These are phyloP conservation scores for Macrostomum lignano DNA, from an alignment of 1,140 invertebrate genomes.

Conservation along the genomic window DNA sequence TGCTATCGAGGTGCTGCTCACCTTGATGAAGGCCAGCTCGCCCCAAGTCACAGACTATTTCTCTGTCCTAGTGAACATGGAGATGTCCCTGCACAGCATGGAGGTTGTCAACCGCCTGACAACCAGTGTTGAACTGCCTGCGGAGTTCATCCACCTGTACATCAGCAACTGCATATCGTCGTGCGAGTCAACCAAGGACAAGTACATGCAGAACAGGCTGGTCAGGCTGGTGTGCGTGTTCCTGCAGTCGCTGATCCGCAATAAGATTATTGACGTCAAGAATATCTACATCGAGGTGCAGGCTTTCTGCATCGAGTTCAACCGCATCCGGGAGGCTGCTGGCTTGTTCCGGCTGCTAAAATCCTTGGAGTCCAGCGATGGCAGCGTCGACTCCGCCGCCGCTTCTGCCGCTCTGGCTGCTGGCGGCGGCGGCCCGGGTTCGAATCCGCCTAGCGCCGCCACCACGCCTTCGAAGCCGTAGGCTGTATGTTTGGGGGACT, in stretches of 20 bases:
- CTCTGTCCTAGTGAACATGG: slow-evolving; percentile 80
- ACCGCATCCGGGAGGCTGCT: slow-evolving; percentile 70
- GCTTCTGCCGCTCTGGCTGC: too few species aligned
- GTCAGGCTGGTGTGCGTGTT: slow-evolving; percentile 84
- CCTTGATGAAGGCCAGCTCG: slow-evolving; percentile 44
- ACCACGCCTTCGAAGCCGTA: too few species aligned
- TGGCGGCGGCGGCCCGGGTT: too few species aligned
- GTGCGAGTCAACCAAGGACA: slow-evolving; percentile 77
- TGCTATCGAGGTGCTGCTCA: slow-evolving; percentile 66
- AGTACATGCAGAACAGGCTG: slow-evolving; percentile 78
- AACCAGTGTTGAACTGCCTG: slow-evolving; percentile 45
- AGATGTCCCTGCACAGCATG: slow-evolving; percentile 92
- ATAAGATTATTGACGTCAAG: slow-evolving; percentile 88
- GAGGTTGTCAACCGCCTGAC: slow-evolving; percentile 66
- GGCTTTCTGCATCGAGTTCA: slow-evolving; percentile 89
- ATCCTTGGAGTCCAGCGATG: slow-evolving; percentile 56
- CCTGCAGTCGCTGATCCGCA: slow-evolving; percentile 70
- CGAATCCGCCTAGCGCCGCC: too few species aligned
- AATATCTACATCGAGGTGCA: slow-evolving; percentile 86
- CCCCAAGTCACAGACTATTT: slow-evolving; percentile 40
- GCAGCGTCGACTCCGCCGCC: too few species aligned
- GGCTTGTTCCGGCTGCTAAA: slow-evolving; percentile 68
- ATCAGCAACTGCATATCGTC: slow-evolving; percentile 89
- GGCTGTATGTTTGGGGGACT: too few species aligned
- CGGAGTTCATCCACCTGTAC: slow-evolving; percentile 80